Percentiles rank a stretch among this genome's conserved stretches.
These are phyloP conservation scores for Folsomia candida DNA, from an alignment of 2,888 invertebrate genomes.

Conservation along the genomic window DNA sequence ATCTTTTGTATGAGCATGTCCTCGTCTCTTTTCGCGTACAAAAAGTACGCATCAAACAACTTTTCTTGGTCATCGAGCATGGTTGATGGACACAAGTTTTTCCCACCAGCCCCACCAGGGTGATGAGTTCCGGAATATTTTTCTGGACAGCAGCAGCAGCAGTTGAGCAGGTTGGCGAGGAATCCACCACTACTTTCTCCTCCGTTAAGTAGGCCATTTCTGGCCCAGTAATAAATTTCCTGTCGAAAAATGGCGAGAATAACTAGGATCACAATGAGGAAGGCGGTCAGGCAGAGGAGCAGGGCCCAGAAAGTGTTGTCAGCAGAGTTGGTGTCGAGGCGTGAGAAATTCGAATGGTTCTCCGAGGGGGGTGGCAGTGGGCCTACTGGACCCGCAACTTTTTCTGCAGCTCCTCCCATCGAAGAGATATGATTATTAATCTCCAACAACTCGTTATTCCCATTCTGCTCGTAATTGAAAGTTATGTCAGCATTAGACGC, in stretches of 20 bases:
- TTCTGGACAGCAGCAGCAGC: conserved; percentile 21
- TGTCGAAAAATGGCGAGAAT: conserved; percentile 30
- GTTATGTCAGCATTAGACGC: conserved; percentile 21
- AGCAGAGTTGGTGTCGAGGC: conserved; percentile 5
- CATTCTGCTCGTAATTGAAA: conserved; percentile 33
- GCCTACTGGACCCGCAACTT: conserved; percentile 7
- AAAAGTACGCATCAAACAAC: conserved; percentile 80
- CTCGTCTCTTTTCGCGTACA: conserved; percentile 85
- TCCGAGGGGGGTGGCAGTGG: conserved; percentile 1
- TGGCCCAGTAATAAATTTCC: conserved; percentile 35
- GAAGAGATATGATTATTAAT: conserved; percentile 43
- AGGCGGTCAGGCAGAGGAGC: conserved; percentile 22
- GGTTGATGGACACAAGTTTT: neutral
- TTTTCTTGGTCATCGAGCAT: conserved; percentile 39
- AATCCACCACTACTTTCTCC: neutral
- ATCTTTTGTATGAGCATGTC: conserved; percentile 79
- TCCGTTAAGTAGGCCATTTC: conserved; percentile 1
- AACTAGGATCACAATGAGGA: conserved; percentile 39
- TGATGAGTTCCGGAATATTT: conserved; percentile 14
- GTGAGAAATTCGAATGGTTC: conserved; percentile 15
- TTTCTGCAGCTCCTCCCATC: conserved; percentile 35
- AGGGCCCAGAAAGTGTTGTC: conserved; percentile 25
- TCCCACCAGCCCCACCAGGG: neutral
- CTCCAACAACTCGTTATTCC: conserved; percentile 23
- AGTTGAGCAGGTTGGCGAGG: neutral